Base-by-base conservation (phyloP, 1,140 invertebrate genomes). In the Drosophila takahashii region DNA sequence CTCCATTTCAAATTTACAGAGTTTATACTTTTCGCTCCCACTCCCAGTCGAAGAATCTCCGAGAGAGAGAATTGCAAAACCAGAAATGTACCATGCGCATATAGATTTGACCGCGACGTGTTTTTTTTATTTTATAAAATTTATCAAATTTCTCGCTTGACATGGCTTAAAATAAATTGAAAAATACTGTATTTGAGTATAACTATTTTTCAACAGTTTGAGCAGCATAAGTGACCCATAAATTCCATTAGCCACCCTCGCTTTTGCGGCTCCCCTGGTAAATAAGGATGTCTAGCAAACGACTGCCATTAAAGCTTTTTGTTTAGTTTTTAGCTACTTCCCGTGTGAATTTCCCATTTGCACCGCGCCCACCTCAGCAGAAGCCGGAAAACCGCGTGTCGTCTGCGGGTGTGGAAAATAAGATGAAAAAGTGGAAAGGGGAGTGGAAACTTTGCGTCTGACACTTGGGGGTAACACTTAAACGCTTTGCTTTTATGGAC, bases 311-410 rank as follows among this genome's bases (percentile, higher is more conserved):
- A 57, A 62, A 66, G 56, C 45, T 45, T 75, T 69, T 69, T 78
- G 71, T 80, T 79, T 75, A 65, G 60, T 80, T 74, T 81, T 71
- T 71, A 71, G 61, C 56, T 37, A 58, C 59, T 75, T 75, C 18
- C 52, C 60, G 27, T 65, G 72, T 39, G 51, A 59, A 53, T 51
- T 59, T 48, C 47, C 66, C 42, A 37, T 69, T 44, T 39, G 45
- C 32, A 13, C 11, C 10, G 9, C 27, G 22, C 27, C 34, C 52
- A 52, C 41, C 41, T 41, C 41, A 11, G 34, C 13, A 22, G 53
- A 32, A 69, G 51, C 70, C 79, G 16, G 51, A 47, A 87, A 77
- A 73, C 84, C 84, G 71, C 83, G 57, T 78, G 74, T 85, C 64
- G 65, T 69, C 39, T 77, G 65, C 52, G 54, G 54, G 45, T 45